Conservation (phyloP, 2,113 vertebrate genomes). For the Chaenogobius annularis region DNA sequence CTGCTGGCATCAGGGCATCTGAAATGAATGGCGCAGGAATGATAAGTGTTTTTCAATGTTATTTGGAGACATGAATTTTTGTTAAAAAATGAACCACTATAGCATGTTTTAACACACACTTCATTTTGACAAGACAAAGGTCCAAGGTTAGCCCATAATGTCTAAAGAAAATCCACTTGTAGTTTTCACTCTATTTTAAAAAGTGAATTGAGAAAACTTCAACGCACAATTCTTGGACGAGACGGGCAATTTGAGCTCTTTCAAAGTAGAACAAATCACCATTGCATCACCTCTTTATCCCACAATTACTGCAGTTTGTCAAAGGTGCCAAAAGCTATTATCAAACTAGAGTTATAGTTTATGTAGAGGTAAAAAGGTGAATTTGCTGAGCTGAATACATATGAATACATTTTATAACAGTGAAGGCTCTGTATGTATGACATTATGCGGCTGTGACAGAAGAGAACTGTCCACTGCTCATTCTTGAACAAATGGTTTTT, state of each 20-base stretch:
- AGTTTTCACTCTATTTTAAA: too few relatives aligned
- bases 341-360: constrained; percentile 4
- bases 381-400: not conserved
- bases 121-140: too few relatives aligned
- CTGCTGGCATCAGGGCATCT: too few relatives aligned
- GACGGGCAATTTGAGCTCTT: not conserved
- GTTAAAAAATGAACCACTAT: too few relatives aligned
- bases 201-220: not conserved
- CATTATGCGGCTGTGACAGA: constrained; percentile 10
- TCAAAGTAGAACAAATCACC: constrained; percentile 13
- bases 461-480: constrained; percentile 12
- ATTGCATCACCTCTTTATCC: constrained; percentile 5
- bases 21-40: too few relatives aligned
- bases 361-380: constrained; percentile 18
- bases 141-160: not conserved
- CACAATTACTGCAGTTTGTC: not conserved
- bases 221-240: not conserved
- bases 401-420: not conserved
- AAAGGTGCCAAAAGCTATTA: constrained; percentile 14
- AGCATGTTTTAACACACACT: too few relatives aligned
- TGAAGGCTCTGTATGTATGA: not conserved
- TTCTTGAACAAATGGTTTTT: constrained; percentile 20
- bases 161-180: not conserved
- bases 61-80: not conserved
- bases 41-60: not conserved